Conservation (phyloP, 2,888 invertebrate genomes). For the Aspidapion aeneum region DNA sequence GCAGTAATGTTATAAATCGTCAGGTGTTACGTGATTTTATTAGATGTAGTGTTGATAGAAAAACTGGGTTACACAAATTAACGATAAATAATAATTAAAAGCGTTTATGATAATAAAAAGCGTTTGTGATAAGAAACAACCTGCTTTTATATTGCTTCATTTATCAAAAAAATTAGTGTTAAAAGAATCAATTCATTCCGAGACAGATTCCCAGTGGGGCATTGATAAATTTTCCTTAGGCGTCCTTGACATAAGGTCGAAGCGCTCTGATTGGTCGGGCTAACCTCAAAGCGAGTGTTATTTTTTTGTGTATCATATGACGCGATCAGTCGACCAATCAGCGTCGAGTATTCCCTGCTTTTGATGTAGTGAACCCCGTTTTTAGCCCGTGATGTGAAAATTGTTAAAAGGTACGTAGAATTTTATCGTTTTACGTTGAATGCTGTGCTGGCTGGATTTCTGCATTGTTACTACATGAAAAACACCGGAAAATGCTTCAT, state of each 20-base stretch:
- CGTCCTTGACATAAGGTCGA: slow-evolving; percentile 32
- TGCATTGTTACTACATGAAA: slow-evolving; percentile 33
- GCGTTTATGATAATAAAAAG: too few species aligned
- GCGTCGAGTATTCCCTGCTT: slow-evolving; percentile 45
- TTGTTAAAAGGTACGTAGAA: slow-evolving; percentile 50
- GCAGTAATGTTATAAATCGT: too few species aligned
- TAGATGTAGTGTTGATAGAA: too few species aligned
- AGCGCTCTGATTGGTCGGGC: slow-evolving; percentile 31
- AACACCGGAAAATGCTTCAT: slow-evolving; percentile 33
- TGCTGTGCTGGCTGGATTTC: slow-evolving; percentile 43
- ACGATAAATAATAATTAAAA: too few species aligned
- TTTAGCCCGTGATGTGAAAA: slow-evolving; percentile 49
- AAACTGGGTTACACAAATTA: too few species aligned
- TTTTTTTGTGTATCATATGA: slow-evolving; percentile 51
- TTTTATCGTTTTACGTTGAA: slow-evolving; percentile 51
- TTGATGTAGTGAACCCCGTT: slow-evolving; percentile 48
- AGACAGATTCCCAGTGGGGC: neutral
- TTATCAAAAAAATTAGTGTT: slow-evolving; percentile 22
- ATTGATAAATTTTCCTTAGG: slow-evolving; percentile 22
- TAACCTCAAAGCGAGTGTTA: slow-evolving; percentile 46
- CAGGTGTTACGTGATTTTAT: too few species aligned
- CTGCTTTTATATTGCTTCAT: too few species aligned
- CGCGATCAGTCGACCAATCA: slow-evolving; percentile 46
- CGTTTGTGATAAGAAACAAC: too few species aligned
- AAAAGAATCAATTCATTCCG: slow-evolving; percentile 24